Percentiles rank a stretch among this genome's conserved stretches.
Evolutionary conservation across 1,140 invertebrate species (phyloP).

Genomic region (Drosophila subpulchrella): DNA sequence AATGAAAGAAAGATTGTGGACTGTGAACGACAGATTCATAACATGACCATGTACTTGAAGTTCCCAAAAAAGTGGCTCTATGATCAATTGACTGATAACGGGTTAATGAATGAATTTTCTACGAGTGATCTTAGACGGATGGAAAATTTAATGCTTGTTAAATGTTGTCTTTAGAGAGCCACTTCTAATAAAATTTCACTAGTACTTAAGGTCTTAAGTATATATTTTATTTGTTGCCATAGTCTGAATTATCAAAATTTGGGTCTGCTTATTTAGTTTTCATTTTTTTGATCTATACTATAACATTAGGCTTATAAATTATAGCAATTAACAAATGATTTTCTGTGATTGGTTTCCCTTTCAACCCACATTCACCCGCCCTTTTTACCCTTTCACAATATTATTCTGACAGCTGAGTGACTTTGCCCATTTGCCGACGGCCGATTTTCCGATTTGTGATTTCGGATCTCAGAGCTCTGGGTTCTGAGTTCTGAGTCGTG

Average conservation of each 20-base stretch:
- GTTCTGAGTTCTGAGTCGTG: neutral
- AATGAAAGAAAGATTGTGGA: conserved; percentile 46
- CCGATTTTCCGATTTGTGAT: neutral
- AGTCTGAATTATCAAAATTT: too few relatives aligned
- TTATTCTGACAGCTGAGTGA: conserved; percentile 21
- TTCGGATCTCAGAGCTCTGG: neutral
- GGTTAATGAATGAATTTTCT: conserved; percentile 33
- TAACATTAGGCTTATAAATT: neutral
- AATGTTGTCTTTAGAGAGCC: neutral
- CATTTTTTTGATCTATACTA: neutral
- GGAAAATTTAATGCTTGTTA: conserved; percentile 21
- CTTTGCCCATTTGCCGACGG: conserved; percentile 28
- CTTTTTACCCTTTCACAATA: neutral
- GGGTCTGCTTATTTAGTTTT: too few relatives aligned
- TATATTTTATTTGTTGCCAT: neutral
- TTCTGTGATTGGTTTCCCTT: neutral
- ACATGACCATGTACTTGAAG: conserved; percentile 19
- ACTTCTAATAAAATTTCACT: conserved; percentile 10
- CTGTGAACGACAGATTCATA: conserved; percentile 16
- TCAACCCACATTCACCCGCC: neutral
- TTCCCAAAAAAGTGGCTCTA: neutral
- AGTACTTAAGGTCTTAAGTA: neutral
- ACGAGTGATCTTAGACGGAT: conserved; percentile 17
- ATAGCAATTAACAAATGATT: neutral
- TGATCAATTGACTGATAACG: conserved; percentile 39